Conservation (phyloP, 2,888 invertebrate genomes). For the Eupithecia subfuscata region DNA sequence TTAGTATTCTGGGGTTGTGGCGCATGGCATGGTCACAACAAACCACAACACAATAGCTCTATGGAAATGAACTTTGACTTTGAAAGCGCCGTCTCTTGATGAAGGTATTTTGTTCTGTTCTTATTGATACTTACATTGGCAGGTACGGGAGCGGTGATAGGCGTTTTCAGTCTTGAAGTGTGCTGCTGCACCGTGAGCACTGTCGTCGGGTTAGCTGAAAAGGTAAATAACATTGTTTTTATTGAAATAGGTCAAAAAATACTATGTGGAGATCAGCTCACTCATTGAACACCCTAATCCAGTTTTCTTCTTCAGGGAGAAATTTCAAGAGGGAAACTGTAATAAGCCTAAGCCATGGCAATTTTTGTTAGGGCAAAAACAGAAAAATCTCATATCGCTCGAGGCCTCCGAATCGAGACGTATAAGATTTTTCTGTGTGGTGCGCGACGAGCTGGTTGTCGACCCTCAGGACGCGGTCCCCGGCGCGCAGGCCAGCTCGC, state of each 20-base stretch:
- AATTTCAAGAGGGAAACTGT: too few relatives aligned
- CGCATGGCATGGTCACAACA: too few relatives aligned
- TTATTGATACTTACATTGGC: slow-evolving; percentile 89
- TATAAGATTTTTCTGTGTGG: slow-evolving; percentile 65
- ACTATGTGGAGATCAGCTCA: neutral
- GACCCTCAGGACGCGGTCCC: slow-evolving; percentile 96
- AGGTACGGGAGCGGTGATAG: slow-evolving; percentile 93
- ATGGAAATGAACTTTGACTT: neutral
- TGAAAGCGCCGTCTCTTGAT: neutral
- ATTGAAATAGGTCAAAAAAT: neutral
- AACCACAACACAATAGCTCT: neutral
- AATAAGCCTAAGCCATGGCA: neutral
- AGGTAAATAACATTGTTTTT: neutral
- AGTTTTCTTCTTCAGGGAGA: too few relatives aligned
- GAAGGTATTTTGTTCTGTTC: neutral
- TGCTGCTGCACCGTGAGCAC: slow-evolving; percentile 78
- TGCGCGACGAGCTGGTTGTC: slow-evolving; percentile 96
- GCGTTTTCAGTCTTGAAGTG: slow-evolving; percentile 75
- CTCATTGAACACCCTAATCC: neutral
- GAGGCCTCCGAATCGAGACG: too few relatives aligned
- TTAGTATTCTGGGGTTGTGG: neutral
- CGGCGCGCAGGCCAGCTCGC: slow-evolving; percentile 95
- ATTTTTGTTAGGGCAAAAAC: too few relatives aligned
- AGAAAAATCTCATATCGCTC: too few relatives aligned
- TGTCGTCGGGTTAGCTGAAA: slow-evolving; percentile 83